Conservation (phyloP, 1,140 invertebrate species). For the Drosophila bipectinata region DNA sequence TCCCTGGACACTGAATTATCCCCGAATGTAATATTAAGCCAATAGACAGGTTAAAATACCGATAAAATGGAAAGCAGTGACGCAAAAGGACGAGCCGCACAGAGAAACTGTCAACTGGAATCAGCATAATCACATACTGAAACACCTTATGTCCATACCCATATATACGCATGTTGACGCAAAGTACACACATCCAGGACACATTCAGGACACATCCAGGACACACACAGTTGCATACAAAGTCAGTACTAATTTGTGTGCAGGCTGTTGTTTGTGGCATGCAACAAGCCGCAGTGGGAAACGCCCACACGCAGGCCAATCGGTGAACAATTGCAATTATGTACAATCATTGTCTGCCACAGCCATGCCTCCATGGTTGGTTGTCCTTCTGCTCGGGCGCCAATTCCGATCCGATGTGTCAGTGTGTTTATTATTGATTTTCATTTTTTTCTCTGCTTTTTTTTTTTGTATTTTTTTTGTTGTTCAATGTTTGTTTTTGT, state of each 20-base stretch:
- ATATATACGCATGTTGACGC: neutral
- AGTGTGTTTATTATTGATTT: constrained; percentile 52
- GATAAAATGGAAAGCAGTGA: constrained; percentile 20
- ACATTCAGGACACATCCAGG: neutral
- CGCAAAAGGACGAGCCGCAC: constrained; percentile 9
- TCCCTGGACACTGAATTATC: neutral
- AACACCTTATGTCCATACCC: neutral
- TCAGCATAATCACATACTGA: constrained; percentile 11
- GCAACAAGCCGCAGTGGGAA: constrained; percentile 49
- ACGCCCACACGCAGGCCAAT: constrained; percentile 48
- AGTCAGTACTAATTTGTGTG: constrained; percentile 46
- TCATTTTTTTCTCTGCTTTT: constrained; percentile 46
- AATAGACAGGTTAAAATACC: constrained; percentile 18
- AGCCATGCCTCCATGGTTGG: neutral
- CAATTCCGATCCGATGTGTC: constrained; percentile 8
- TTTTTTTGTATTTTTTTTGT: too few relatives aligned
- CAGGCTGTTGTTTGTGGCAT: constrained; percentile 22
- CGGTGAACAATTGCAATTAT: constrained; percentile 60
- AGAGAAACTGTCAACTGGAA: constrained; percentile 25
- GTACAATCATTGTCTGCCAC: constrained; percentile 43
- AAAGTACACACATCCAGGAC: too few relatives aligned
- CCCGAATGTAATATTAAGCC: constrained; percentile 3
- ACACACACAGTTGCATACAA: constrained; percentile 5
- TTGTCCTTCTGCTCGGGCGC: constrained; percentile 13
- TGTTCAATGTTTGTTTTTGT: constrained; percentile 21